A percentile compares a stretch with the other conserved stretches of the same genome.
Conservation (phyloP, 2,113 vertebrate species). For the human region GRCh38 chr3:9034501-9035000, state of each 20-base stretch:
- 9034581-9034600: conserved; percentile 66
- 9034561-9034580: conserved; percentile 45
- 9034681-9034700: conserved; percentile 77
- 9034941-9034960: not conserved
- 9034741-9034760: not conserved
- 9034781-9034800: conserved; percentile 52
- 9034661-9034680: conserved; percentile 49
- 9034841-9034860: not conserved
- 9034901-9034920: not conserved
- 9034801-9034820: not conserved
- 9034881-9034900: not conserved
- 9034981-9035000: not conserved
- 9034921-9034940: not conserved
- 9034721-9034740: conserved; percentile 11
- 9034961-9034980: not conserved
- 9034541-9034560: conserved; percentile 72
- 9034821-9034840: not conserved
- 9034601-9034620: conserved; percentile 56
- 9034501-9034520: not conserved
- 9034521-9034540: conserved; percentile 69
- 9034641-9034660: conserved; percentile 58
- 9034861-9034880: not conserved
- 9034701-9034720: conserved; percentile 64
- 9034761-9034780: not conserved
- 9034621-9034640: conserved; percentile 43